These are phyloP conservation scores for Siniperca knerii DNA, from an alignment of 2,113 vertebrate species.

Conservation along the genomic window DNA sequence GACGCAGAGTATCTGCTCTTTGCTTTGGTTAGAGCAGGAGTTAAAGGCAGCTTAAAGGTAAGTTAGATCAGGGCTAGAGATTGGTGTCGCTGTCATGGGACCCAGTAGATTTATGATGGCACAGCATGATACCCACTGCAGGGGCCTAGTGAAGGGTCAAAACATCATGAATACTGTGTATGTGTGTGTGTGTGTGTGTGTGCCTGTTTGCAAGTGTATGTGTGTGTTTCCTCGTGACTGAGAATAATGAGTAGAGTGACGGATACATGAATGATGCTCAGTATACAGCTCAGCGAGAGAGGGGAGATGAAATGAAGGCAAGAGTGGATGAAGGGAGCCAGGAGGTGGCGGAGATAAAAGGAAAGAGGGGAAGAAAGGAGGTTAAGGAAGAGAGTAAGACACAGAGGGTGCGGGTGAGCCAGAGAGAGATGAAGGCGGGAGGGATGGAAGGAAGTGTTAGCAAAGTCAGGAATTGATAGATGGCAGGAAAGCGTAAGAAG, in stretches of 20 bases:
- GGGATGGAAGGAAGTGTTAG: background rate
- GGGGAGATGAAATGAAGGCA: conserved; percentile 1
- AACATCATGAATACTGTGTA: background rate
- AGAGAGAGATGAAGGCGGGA: background rate
- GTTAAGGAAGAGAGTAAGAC: background rate
- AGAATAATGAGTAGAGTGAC: conserved; percentile 49
- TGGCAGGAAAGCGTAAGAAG: background rate
- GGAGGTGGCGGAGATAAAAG: background rate
- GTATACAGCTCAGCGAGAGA: conserved; percentile 1
- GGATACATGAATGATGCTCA: conserved; percentile 47
- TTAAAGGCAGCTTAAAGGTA: background rate
- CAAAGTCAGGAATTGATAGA: background rate
- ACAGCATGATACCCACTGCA: background rate
- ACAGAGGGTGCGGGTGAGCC: background rate
- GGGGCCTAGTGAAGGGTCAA: background rate
- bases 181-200: background rate
- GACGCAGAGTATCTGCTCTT: background rate
- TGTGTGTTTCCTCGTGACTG: conserved; percentile 46
- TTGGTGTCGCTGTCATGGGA: background rate
- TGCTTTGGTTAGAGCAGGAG: background rate
- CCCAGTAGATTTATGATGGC: background rate
- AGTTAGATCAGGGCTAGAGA: background rate
- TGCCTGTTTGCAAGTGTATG: background rate
- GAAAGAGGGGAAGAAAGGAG: background rate
- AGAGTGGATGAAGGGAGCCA: background rate